Base-by-base conservation (phyloP, 2,888 invertebrate species). In the Nymphalis polychloros region DNA sequence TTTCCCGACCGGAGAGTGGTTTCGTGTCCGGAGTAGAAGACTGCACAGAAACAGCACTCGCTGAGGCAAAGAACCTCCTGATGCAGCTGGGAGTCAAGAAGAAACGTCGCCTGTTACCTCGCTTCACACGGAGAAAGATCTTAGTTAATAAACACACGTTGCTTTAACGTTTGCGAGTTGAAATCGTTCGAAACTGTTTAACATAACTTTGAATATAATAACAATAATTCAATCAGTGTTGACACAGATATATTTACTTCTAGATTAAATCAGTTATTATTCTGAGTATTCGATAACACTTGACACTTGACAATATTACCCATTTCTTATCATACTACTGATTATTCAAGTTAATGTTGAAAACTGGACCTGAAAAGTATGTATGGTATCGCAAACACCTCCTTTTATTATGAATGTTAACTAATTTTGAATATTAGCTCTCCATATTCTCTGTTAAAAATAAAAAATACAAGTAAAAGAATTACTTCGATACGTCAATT, bases 1-100 rank as follows among this genome's bases (percentile, higher is more conserved):
- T 95, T 68, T 96, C 96, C 13, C 93, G 96, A 13, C 96, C 96
- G 0, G 96, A 96, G 84, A 96, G 96, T 81, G 96, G 96, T 16
- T 96, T 96, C 85, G 94, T 96, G 48, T 95, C 95, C 27, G 95
- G 95, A 35, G 94, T 94, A 67, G 94, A 94, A 68, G 91, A 90
- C 57, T 78, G 78, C 72, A 86, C 85, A 67, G 95, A 94, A 80
- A 94, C 93, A 64, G 94, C 86, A 13, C 93, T 95, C 69, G 93
- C 95, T 57, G 95, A 95, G 81, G 95, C 95, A 71, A 94, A 94
- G 78, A 94, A 94, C 73, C 93, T 96, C 61, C 93, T 96, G 73
- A 94, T 94, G 35, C 95, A 95, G 83, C 89, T 96, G 67, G 95
- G 95, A 77, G 94, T 94, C 59, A 94, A 95, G 85, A 96, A 96